phyloP scores from a whole-genome alignment of 37 sponge, comb jelly and placozoan species.

The Crambe crambe region DNA sequence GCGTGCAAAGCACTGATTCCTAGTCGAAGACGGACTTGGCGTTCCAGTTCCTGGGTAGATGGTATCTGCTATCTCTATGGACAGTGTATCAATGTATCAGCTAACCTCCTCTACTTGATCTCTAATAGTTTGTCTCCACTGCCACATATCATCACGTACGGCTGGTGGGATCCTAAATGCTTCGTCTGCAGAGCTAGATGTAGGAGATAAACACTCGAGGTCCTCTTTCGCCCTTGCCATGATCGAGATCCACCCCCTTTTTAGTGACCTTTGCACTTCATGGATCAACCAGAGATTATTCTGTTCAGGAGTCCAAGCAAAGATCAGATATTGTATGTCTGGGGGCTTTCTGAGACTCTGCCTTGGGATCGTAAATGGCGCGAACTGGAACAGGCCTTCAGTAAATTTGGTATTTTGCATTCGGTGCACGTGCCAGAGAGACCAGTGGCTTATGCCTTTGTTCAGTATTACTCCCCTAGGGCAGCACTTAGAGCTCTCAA shows the following conservation, averaged over 20 bases:
- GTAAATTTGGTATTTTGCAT: conserved; percentile 23
- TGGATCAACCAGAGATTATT: conserved; percentile 20
- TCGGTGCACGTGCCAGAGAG: conserved; percentile 3
- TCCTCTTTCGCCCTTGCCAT: neutral
- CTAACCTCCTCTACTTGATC: conserved; percentile 11
- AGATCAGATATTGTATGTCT: conserved; percentile 18
- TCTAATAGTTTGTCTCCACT: conserved; percentile 9
- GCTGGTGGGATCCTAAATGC: neutral
- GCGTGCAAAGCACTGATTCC: neutral
- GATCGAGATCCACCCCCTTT: conserved; percentile 2
- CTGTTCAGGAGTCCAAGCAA: conserved; percentile 9
- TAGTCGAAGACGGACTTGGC: conserved; percentile 29
- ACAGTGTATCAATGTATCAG: neutral
- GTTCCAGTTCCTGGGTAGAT: conserved; percentile 15
- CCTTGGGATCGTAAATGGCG: conserved; percentile 20
- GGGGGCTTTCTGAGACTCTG: conserved; percentile 6
- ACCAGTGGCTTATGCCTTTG: neutral
- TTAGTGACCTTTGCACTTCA: too few species aligned
- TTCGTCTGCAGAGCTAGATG: neutral
- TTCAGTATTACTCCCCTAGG: neutral
- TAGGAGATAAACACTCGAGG: too few species aligned
- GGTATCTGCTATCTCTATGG: neutral
- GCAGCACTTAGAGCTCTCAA: neutral
- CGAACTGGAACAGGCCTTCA: conserved; percentile 6
- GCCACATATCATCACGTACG: conserved; percentile 17